These are phyloP conservation scores for Caenorhabditis zanzibari DNA, from an alignment of 2,888 invertebrate genomes.

Conservation along the genomic window DNA sequence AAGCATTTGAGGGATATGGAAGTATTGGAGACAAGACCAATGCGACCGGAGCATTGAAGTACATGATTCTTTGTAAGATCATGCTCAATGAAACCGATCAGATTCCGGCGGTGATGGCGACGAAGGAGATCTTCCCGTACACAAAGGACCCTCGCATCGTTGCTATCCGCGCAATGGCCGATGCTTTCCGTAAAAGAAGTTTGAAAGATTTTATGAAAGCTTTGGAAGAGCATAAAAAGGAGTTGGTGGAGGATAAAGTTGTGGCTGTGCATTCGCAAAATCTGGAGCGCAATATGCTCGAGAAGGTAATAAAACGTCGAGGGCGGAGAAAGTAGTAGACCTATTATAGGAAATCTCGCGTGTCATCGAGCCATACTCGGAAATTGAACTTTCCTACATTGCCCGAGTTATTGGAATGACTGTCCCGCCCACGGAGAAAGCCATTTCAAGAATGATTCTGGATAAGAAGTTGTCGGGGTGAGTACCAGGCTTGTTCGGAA, in stretches of 20 bases:
- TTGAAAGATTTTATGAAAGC: slow-evolving; percentile 93
- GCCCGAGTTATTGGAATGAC: slow-evolving; percentile 77
- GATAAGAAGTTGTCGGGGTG: slow-evolving; percentile 92
- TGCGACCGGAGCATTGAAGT: slow-evolving; percentile 96
- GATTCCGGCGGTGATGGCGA: slow-evolving; percentile 88
- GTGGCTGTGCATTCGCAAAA: slow-evolving; percentile 97
- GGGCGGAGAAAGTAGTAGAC: not conserved
- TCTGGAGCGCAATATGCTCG: slow-evolving; percentile 98
- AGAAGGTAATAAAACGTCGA: slow-evolving; percentile 87
- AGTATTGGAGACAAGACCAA: slow-evolving; percentile 92
- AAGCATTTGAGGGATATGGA: slow-evolving; percentile 96
- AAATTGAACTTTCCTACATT: slow-evolving; percentile 88
- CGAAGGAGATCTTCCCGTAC: slow-evolving; percentile 88
- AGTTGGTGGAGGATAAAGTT: slow-evolving; percentile 87
- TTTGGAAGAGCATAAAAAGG: slow-evolving; percentile 87
- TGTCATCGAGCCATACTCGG: slow-evolving; percentile 98
- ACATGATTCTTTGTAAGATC: slow-evolving; percentile 95
- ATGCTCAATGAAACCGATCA: slow-evolving; percentile 82
- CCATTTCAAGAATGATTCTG: slow-evolving; percentile 99
- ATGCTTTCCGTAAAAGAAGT: slow-evolving; percentile 95
- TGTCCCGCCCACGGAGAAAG: slow-evolving; percentile 92
- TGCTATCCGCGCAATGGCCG: slow-evolving; percentile 97
- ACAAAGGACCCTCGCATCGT: slow-evolving; percentile 89
- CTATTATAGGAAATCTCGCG: slow-evolving; percentile 91
- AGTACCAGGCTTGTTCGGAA: no score